phyloP scores from a whole-genome alignment of 2,888 invertebrate species.

The Strigamia transsilvanica region DNA sequence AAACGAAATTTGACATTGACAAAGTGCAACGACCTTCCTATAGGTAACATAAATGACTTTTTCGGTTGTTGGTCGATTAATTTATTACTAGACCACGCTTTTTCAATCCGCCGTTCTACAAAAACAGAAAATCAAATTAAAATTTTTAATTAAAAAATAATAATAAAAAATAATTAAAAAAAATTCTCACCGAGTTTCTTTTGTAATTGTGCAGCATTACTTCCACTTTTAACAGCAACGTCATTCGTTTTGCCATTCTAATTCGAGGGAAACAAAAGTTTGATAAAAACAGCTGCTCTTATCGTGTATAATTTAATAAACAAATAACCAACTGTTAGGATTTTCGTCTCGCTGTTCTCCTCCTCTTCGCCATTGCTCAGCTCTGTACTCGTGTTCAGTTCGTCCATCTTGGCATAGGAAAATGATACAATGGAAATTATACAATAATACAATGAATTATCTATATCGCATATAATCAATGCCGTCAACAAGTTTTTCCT shows the following conservation, averaged over 20 bases:
- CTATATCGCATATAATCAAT: neutral
- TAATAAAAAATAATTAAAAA: too few relatives aligned
- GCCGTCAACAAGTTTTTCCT: constrained; percentile 14
- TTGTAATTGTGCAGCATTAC: neutral
- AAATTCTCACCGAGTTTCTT: neutral
- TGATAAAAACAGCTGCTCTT: neutral
- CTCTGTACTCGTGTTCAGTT: neutral
- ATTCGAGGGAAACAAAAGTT: neutral
- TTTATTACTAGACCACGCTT: constrained; percentile 4
- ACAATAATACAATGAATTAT: neutral
- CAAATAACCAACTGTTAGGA: constrained; percentile 25
- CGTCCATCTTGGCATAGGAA: constrained; percentile 4
- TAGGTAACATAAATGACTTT: neutral
- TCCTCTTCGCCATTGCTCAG: constrained; percentile 6
- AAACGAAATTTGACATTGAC: neutral
- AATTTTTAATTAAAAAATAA: neutral
- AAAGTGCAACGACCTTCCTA: neutral
- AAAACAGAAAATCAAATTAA: neutral
- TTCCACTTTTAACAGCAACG: neutral
- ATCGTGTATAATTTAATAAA: neutral
- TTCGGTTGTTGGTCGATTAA: constrained; percentile 13
- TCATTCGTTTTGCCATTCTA: constrained; percentile 2
- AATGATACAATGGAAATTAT: neutral
- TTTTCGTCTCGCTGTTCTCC: neutral
- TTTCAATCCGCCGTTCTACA: neutral